Percentiles rank a stretch among this genome's conserved stretches.
These are phyloP conservation scores for Natrix natrix DNA, from an alignment of 2,797 vertebrate genomes.

Conservation along the genomic window DNA sequence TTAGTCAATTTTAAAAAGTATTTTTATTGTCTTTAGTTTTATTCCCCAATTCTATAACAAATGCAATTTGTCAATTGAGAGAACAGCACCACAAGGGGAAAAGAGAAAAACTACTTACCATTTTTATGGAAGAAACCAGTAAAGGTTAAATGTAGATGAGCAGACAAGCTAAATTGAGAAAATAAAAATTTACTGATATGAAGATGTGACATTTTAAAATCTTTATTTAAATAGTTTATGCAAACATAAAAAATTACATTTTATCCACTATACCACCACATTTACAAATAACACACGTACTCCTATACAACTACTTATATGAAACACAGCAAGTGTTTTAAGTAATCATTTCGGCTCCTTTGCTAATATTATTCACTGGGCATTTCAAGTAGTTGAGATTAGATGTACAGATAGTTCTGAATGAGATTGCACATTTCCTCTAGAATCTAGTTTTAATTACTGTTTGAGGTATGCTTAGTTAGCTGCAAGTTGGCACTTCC, in stretches of 20 bases:
- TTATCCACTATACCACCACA: not conserved
- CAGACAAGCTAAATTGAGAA: conserved; percentile 84
- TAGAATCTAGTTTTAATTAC: not conserved
- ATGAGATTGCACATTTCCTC: not conserved
- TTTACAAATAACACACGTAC: not conserved
- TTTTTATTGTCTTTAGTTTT: not conserved
- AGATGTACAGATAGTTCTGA: not conserved
- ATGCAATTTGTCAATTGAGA: not conserved
- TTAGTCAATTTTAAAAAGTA: not conserved
- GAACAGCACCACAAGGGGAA: not conserved
- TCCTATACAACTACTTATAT: not conserved
- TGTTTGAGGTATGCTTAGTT: not conserved
- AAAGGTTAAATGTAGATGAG: conserved; percentile 97
- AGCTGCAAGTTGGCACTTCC: not conserved
- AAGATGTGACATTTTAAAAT: not conserved
- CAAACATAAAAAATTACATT: not conserved
- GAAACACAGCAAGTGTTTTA: not conserved
- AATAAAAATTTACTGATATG: conserved; percentile 8
- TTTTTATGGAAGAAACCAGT: conserved; percentile 99
- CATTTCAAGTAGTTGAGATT: not conserved
- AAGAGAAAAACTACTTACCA: conserved; percentile 76
- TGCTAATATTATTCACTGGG: not conserved
- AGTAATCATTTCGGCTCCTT: not conserved
- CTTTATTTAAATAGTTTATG: not conserved
- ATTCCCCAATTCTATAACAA: not conserved